phyloP scores from a whole-genome alignment of 1,140 invertebrate genomes.

The Forficula auricularia region DNA sequence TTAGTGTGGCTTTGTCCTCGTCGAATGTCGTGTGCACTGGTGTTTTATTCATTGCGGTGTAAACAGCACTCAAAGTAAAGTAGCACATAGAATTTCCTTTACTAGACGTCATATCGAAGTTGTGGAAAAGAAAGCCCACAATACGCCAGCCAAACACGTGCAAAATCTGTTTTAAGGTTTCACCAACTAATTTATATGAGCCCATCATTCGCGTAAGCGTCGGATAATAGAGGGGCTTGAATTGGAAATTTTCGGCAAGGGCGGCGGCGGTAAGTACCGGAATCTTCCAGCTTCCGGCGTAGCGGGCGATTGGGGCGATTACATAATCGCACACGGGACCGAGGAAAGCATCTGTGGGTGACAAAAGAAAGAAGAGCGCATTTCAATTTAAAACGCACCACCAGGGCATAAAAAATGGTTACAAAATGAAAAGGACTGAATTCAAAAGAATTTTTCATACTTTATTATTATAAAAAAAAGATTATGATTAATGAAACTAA shows the following conservation, averaged over 20 bases:
- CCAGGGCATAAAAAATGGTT: too few species aligned
- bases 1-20: constrained; percentile 25
- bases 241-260: constrained; percentile 58
- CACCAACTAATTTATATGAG: constrained; percentile 53
- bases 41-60: constrained; percentile 37
- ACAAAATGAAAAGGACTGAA: too few species aligned
- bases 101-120: constrained; percentile 33
- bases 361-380: too few species aligned
- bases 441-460: too few species aligned
- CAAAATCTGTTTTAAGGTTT: constrained; percentile 47
- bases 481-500: too few species aligned
- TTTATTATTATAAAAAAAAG: too few species aligned
- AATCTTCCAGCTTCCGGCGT: constrained; percentile 71
- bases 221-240: constrained; percentile 47
- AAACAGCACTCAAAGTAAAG: constrained; percentile 50
- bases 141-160: constrained; percentile 52
- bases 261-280: constrained; percentile 73
- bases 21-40: constrained; percentile 44
- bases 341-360: constrained; percentile 58
- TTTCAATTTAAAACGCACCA: too few species aligned
- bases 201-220: constrained; percentile 75
- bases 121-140: constrained; percentile 50
- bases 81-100: constrained; percentile 53
- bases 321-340: constrained; percentile 84
- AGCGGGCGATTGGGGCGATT: constrained; percentile 73